phyloP scores from a whole-genome alignment of 2,113 vertebrate genomes.

The Indri indri region DNA sequence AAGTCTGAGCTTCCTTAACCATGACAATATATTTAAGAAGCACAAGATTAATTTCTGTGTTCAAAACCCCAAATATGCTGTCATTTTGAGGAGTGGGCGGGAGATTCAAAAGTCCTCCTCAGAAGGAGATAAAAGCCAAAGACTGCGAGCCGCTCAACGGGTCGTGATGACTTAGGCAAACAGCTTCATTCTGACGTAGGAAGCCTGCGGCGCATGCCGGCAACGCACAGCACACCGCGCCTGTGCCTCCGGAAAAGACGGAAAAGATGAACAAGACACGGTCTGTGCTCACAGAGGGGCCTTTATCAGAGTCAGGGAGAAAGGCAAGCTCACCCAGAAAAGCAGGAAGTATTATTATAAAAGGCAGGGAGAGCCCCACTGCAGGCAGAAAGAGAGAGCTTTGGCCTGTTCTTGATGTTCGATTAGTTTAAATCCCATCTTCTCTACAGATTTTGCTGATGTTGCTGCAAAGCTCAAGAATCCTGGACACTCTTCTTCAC shows the following conservation, averaged over 20 bases:
- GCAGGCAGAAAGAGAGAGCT: neutral
- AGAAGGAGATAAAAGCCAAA: neutral
- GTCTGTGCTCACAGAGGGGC: too few relatives aligned
- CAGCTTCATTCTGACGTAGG: neutral
- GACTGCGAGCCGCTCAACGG: neutral
- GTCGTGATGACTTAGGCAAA: neutral
- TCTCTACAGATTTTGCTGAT: neutral
- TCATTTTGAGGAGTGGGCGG: neutral
- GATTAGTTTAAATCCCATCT: neutral
- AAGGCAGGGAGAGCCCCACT: neutral
- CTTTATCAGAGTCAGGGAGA: neutral
- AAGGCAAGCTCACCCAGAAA: neutral
- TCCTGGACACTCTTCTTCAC: neutral
- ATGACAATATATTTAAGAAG: neutral
- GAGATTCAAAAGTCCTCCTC: neutral
- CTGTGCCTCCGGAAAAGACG: neutral
- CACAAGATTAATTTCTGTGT: neutral
- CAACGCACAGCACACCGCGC: accelerated
- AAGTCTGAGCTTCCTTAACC: neutral
- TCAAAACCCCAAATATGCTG: neutral
- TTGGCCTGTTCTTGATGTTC: neutral
- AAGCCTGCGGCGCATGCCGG: neutral
- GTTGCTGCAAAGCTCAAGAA: slow-evolving; percentile 60
- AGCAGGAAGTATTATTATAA: neutral
- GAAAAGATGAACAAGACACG: neutral